Percentiles rank a stretch among this genome's conserved stretches.
phyloP scores from a whole-genome alignment of 2,113 vertebrate species.

The Lipotes vexillifer region DNA sequence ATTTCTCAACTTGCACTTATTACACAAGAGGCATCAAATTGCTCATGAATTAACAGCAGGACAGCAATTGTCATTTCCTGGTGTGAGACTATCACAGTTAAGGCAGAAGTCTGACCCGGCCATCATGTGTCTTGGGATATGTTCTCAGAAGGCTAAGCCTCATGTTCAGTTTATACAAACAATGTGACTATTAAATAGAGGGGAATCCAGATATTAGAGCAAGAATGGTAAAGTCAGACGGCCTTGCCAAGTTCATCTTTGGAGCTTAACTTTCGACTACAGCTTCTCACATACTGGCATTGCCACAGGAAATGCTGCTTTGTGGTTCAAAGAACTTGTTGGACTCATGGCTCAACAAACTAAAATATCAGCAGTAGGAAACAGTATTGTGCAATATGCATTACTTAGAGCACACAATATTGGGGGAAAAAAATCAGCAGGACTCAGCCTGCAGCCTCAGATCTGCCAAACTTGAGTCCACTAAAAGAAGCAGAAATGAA shows the following conservation, averaged over 20 bases:
- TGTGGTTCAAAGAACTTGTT: background rate
- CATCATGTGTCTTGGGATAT: background rate
- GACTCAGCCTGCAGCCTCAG: background rate
- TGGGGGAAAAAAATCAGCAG: accelerated
- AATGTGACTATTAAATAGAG: background rate
- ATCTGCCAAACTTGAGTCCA: background rate
- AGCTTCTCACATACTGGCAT: background rate
- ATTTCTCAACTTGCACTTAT: constrained; percentile 25
- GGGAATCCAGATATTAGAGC: background rate
- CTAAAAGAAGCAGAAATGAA: background rate
- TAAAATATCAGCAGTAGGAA: background rate
- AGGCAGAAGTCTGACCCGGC: background rate
- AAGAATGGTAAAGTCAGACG: background rate
- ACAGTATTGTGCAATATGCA: background rate
- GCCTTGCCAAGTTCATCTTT: background rate
- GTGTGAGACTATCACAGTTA: background rate
- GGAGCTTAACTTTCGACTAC: background rate
- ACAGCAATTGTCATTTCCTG: constrained; percentile 8
- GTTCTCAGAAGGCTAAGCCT: background rate
- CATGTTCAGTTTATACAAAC: background rate
- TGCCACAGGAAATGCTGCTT: constrained; percentile 4
- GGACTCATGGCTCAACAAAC: background rate
- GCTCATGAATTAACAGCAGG: background rate
- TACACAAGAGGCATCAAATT: background rate
- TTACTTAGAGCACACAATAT: background rate